Conservation (phyloP, 2,113 vertebrate species). For the Albula glossodonta region DNA sequence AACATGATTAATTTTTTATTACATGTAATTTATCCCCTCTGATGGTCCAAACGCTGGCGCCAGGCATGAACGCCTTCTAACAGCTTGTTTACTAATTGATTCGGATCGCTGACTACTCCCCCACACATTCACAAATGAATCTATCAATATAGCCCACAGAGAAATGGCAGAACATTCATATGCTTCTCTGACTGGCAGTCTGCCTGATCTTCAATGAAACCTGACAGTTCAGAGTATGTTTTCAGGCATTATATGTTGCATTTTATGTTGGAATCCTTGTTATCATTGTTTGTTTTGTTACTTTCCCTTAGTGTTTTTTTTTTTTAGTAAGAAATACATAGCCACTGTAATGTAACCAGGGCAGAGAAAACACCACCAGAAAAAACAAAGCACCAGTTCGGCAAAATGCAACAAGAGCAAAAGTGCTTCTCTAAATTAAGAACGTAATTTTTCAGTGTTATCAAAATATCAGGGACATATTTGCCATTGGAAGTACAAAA, state of each 20-base stretch:
- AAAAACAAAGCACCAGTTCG: no score
- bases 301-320: not conserved
- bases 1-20: slow-evolving; percentile 76
- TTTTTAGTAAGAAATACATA: not conserved
- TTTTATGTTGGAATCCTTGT: not conserved
- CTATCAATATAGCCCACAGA: not conserved
- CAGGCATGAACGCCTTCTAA: slow-evolving; percentile 44
- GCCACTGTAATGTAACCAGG: not conserved
- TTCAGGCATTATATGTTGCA: not conserved
- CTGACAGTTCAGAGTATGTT: not conserved
- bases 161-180: not conserved
- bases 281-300: not conserved
- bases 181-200: not conserved
- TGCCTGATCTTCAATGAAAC: not conserved
- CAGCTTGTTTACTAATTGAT: slow-evolving; percentile 62
- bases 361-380: no score
- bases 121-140: slow-evolving; percentile 28
- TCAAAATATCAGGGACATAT: no score
- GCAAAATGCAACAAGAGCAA: no score
- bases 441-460: no score
- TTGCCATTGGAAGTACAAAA: no score
- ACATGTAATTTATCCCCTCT: slow-evolving; percentile 58
- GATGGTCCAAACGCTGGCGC: slow-evolving; percentile 50
- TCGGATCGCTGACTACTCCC: slow-evolving; percentile 61
- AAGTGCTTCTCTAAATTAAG: no score